Evolutionary conservation across 2,888 invertebrate species (phyloP), one percentile per base, ranked within the genome.

Genomic region (Ochropacha duplaris): DNA sequence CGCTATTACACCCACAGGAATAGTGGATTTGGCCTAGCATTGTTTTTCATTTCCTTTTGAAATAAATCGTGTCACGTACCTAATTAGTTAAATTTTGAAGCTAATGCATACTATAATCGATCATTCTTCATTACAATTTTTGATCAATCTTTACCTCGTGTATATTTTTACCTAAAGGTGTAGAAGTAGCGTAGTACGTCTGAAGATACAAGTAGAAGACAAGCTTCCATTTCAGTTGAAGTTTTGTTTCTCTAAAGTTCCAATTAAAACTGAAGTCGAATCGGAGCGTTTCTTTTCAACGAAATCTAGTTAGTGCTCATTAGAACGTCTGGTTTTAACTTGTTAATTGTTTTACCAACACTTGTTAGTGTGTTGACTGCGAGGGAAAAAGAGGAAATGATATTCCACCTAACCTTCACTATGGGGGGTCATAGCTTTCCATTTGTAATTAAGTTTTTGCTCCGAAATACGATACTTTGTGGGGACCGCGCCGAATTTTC

Each of bases 401-500:
- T 16, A 39, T 8, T 16, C 39, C 36, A 14, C 14, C 16, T 6
- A 31, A 36, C 54, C 22, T 49, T 9, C 54, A 56, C 66, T 65
- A 68, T 6, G 39, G 4, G 36, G n/a, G 39, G n/a, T 16, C 39
- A 16, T n/a, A 19, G 44, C 44, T 73, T 77, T 72, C 75, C 74
- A 77, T 75, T 77, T 68, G 76, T 81, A 83, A 84, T 84, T 84
- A 82, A 78, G 78, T 80, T 81, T 80, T 79, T 77, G 74, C 71
- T 63, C 69, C 71, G 59, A 70, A 79, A 72, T 60, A 52, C 54
- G 49, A 54, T 57, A 64, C 66, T 68, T 63, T 66, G 60, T 64
- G 54, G 62, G 57, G 16, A 9, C 44, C 16, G 44, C 19, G 44
- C n/a, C 8, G 44, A 44, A 44, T 44, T 66, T 69, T 68, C 68